Base-by-base conservation (phyloP, 2,113 vertebrate species). In the Hippolais icterina region DNA sequence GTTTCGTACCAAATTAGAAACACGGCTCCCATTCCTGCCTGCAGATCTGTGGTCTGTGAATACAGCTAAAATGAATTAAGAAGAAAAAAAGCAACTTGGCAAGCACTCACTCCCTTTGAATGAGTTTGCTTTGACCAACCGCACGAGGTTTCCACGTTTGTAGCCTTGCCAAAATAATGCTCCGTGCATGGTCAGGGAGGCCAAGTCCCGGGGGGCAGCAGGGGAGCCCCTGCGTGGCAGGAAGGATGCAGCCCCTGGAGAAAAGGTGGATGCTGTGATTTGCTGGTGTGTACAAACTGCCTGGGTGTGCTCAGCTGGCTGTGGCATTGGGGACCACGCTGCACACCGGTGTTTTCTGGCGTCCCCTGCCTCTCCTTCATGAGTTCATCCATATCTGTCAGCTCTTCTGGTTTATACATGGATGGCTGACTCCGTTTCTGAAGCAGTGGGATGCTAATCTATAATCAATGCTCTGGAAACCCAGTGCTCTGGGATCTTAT, bases 1-100 rank as follows among this genome's bases (percentile, higher is more conserved):
- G 94, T 95, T 96, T 82, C 1, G 2, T 37, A 69, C 70, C 0
- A 11, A 94, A 95, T 96, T 94, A 93, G 96, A 94, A 96, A 90
- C 95, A 53, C 5, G 0, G 81, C 70, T 93, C 78, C 86, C 56
- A 33, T 74, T 88, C 86, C 89, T 69, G 94, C 21, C 15, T 69
- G 46, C 87, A 72, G 71, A 91, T 91, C 53, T 91, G 91, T 78
- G 87, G 60, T 79, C 75, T 91, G 77, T 83, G 82, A 93, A 85
- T 76, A 68, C 79, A 85, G 87, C 66, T 77, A 88, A 59, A 91
- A 84, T 78, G 75, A 74, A 87, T 49, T 27, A 13, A 60, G 39
- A 46, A 35, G 57, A 47, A 60, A 35, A 41, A 37, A 87, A 10
- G 22, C 54, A 64, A 56, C 47, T 69, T 90, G 94, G 91, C 78